Evolutionary conservation across 2,113 vertebrate species (phyloP).

Genomic region (Nicator chloris): DNA sequence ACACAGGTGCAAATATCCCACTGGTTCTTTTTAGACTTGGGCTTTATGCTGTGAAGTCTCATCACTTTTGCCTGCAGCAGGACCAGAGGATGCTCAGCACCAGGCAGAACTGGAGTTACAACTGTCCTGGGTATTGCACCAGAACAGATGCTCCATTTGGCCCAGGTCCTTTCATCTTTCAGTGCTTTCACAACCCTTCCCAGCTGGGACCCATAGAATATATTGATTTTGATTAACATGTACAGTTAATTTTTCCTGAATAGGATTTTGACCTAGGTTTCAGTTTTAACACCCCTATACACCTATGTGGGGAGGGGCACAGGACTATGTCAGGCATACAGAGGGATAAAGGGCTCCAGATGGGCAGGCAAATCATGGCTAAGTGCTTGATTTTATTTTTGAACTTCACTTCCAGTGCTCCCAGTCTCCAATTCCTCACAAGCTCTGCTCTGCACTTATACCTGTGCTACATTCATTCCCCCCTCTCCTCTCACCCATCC

Average conservation of each 20-base stretch:
- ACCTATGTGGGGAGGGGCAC: not conserved
- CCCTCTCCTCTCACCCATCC: not conserved
- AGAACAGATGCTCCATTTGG: not conserved
- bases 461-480: not conserved
- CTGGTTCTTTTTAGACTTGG: fast-evolving
- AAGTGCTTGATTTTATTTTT: not conserved
- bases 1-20: not conserved
- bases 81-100: not conserved
- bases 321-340: not conserved
- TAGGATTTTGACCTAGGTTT: not conserved
- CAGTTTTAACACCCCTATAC: not conserved
- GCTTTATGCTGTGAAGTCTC: not conserved
- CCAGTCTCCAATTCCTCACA: fast-evolving
- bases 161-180: not conserved
- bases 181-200: not conserved
- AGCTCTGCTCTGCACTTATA: not conserved
- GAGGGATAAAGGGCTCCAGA: not conserved
- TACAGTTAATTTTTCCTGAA: not conserved
- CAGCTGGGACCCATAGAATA: not conserved
- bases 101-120: not conserved
- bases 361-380: not conserved
- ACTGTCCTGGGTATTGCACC: not conserved
- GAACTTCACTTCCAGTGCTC: not conserved
- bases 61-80: not conserved
- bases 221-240: not conserved